A percentile compares a stretch with the other conserved stretches of the same genome.
phyloP scores from a whole-genome alignment of 2,797 vertebrate species.

The Carapus acus region DNA sequence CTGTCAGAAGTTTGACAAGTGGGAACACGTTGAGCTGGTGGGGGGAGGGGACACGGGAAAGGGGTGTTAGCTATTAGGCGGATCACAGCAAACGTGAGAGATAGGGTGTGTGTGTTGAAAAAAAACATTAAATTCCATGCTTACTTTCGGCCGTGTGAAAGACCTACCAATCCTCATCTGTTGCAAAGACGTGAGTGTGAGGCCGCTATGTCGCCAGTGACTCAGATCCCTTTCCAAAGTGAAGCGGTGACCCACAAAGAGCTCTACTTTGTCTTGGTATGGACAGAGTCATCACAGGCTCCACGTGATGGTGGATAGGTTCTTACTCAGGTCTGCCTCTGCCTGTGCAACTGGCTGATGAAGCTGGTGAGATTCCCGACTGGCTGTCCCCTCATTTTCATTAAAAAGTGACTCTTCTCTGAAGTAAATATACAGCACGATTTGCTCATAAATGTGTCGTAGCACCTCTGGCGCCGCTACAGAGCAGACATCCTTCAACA shows the following conservation, averaged over 20 bases:
- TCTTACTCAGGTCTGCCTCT: background rate
- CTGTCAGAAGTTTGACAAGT: conserved; percentile 35
- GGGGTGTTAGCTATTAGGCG: conserved; percentile 35
- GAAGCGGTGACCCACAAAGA: background rate
- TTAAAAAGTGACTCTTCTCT: too few species aligned
- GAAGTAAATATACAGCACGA: too few species aligned
- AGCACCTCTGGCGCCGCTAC: too few species aligned
- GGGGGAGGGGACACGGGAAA: conserved; percentile 25
- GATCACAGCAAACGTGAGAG: conserved; percentile 46
- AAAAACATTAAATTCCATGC: too few species aligned
- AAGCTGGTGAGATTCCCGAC: too few species aligned
- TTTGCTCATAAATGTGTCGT: too few species aligned
- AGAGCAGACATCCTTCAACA: too few species aligned
- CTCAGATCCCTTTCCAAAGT: background rate
- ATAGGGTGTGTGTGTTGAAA: too few species aligned
- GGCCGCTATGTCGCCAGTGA: background rate
- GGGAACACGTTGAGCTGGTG: conserved; percentile 27
- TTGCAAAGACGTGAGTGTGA: background rate
- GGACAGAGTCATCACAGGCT: background rate
- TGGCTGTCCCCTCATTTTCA: too few species aligned
- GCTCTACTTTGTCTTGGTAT: background rate
- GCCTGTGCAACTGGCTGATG: background rate
- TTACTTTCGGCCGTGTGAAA: background rate
- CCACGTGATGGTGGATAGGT: too few species aligned
- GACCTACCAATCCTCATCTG: background rate